Base-by-base conservation (phyloP, 2,113 vertebrate genomes). In the Ictalurus punctatus region DNA sequence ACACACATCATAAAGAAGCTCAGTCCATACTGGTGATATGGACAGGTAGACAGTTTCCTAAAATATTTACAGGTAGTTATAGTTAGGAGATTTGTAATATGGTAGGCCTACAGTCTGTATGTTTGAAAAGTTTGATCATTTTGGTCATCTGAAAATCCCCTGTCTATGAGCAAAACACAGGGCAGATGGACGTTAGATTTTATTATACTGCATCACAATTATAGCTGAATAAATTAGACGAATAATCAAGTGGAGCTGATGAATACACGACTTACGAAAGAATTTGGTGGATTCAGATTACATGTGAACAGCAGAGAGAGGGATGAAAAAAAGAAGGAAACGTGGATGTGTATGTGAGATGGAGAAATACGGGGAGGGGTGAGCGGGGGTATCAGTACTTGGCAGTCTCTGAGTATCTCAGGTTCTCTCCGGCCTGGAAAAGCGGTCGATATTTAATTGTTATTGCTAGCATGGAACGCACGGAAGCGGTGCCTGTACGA, bases 391-490 rank as follows among this genome's bases (percentile, higher is more conserved):
- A 93, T 94, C 93, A 95, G 96, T 96, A 96, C 95, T 96, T 96
- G 95, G 96, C 95, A 96, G 95, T 95, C 96, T 96, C 94, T 94
- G 94, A 95, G 95, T 96, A 96, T 96, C 96, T 95, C 96, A 95
- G 95, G 95, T 96, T 96, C 96, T 96, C 96, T 96, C 94, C 94
- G 96, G 96, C 95, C 95, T 94, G 86, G 94, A 95, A 95, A 96
- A 95, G 95, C 95, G 96, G 96, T 97, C 96, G 96, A 97, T 97
- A 97, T 96, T 96, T 96, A 97, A 97, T 97, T 97, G 96, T 97
- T 97, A 97, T 97, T 97, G 96, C 96, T 96, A 96, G 96, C 95
- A 96, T 96, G 96, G 96, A 96, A 96, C 95, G 96, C 95, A 95
- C 94, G 95, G 95, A 96, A 96, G 96, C 95, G 95, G 95, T 95